Percentiles rank a stretch among this genome's conserved stretches.
Evolutionary conservation across 2,797 vertebrate genomes (phyloP).

Genomic region (Aeoliscus strigatus): DNA sequence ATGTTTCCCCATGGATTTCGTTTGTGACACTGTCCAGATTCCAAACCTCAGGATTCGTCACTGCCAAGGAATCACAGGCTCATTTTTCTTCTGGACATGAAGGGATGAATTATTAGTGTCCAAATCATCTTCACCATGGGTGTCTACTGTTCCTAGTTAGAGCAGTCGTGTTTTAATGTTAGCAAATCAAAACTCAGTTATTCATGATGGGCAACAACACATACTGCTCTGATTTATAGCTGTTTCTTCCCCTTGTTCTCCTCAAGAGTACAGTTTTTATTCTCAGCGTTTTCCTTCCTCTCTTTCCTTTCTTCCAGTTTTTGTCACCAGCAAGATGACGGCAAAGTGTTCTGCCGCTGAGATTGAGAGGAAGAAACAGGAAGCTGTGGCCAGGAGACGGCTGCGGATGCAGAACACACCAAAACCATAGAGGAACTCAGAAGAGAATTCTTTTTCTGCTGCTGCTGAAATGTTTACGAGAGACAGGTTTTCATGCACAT

Average conservation of each 20-base stretch:
- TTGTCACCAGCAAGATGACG: slow-evolving; percentile 70
- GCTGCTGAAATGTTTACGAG: slow-evolving; percentile 8
- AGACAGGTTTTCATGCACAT: slow-evolving; percentile 2
- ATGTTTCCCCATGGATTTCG: slow-evolving; percentile 37
- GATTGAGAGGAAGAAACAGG: slow-evolving; percentile 90
- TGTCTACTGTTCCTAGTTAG: slow-evolving; percentile 16
- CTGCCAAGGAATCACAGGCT: slow-evolving; percentile 26
- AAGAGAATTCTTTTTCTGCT: slow-evolving; percentile 2
- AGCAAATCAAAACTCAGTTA: slow-evolving; percentile 24
- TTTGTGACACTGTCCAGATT: slow-evolving; percentile 35
- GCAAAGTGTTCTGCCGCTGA: slow-evolving; percentile 83
- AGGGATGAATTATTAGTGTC: slow-evolving; percentile 6
- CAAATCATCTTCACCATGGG: slow-evolving; percentile 8
- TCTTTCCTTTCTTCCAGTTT: slow-evolving; percentile 68
- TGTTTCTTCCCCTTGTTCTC: background rate
- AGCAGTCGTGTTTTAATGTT: slow-evolving; percentile 18
- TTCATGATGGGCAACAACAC: too few relatives aligned
- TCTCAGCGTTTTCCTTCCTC: too few relatives aligned
- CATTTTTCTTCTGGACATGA: slow-evolving; percentile 19
- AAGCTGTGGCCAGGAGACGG: slow-evolving; percentile 84
- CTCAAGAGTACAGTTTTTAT: slow-evolving; percentile 3
- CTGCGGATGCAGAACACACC: slow-evolving; percentile 68
- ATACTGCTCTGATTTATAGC: slow-evolving; percentile 1
- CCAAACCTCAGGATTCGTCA: slow-evolving; percentile 47
- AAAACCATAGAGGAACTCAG: slow-evolving; percentile 46